phyloP scores from a whole-genome alignment of 2,888 invertebrate genomes.

The Patella pellucida region DNA sequence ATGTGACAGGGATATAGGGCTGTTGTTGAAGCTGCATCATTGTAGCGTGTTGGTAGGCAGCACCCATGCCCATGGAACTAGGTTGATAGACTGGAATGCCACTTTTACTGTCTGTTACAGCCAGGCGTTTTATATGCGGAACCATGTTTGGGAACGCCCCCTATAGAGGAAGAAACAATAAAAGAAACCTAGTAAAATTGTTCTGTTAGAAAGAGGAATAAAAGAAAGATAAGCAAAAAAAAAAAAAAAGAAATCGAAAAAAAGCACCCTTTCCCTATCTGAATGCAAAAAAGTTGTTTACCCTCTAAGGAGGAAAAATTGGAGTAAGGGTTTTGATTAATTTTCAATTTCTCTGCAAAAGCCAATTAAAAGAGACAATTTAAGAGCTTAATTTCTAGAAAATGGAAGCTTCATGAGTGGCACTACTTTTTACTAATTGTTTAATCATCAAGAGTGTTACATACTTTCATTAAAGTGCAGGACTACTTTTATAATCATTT shows the following conservation, averaged over 20 bases:
- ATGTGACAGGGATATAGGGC: slow-evolving; percentile 56
- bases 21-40: slow-evolving; percentile 73
- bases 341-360: not conserved
- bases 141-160: slow-evolving; percentile 29
- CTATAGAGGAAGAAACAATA: slow-evolving; percentile 20
- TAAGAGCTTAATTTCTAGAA: not conserved
- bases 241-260: slow-evolving; percentile 1
- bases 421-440: slow-evolving; percentile 3
- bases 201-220: not conserved
- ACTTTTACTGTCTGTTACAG: slow-evolving; percentile 83
- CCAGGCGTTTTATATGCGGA: slow-evolving; percentile 93
- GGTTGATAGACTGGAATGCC: slow-evolving; percentile 89
- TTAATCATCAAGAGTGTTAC: slow-evolving; percentile 15
- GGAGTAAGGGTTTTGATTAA: slow-evolving; percentile 10
- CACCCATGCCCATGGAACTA: slow-evolving; percentile 67
- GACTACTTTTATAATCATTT: slow-evolving; percentile 4
- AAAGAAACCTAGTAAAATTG: slow-evolving; percentile 17
- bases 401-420: too few species aligned
- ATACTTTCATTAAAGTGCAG: not conserved
- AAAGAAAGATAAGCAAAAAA: slow-evolving; percentile 16
- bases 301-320: not conserved
- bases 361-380: slow-evolving; percentile 18
- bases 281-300: not conserved
- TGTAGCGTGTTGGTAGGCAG: slow-evolving; percentile 90
- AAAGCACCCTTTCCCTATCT: slow-evolving; percentile 5